A percentile compares a stretch with the other conserved stretches of the same genome.
phyloP scores from a whole-genome alignment of 1,140 invertebrate genomes.

The Megalopta genalis region DNA sequence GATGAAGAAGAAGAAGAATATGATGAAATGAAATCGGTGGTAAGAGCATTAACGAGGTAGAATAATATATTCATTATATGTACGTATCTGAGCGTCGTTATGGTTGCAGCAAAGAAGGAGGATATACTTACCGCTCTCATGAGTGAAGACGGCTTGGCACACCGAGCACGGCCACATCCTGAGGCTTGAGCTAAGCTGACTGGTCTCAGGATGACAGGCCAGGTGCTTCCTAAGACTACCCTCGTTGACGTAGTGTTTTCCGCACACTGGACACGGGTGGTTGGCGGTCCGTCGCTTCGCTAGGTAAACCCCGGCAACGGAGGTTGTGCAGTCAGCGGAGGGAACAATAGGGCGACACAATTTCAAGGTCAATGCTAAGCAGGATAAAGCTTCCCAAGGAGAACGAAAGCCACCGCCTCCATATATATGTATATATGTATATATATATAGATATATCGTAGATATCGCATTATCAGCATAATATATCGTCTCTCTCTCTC shows the following conservation, averaged over 20 bases:
- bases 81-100: not conserved
- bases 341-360: conserved; percentile 81
- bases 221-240: conserved; percentile 95
- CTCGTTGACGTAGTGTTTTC: conserved; percentile 97
- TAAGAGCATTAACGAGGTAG: not conserved
- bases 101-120: not conserved
- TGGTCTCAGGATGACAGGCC: conserved; percentile 94
- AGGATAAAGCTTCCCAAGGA: conserved; percentile 78
- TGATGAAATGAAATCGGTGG: not conserved
- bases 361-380: conserved; percentile 81
- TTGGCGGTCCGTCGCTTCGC: conserved; percentile 95
- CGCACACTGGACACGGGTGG: conserved; percentile 95
- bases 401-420: conserved; percentile 71
- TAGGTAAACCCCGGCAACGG: conserved; percentile 85
- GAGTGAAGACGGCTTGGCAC: conserved; percentile 95
- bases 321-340: conserved; percentile 80
- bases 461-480: conserved; percentile 29
- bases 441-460: too few relatives aligned
- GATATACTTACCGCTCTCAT: conserved; percentile 90
- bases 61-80: not conserved
- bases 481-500: conserved; percentile 10
- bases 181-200: conserved; percentile 90
- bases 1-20: not conserved
- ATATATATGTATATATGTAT: conserved; percentile 11
- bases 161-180: conserved; percentile 97